These are phyloP conservation scores for Sminthurides aquaticus DNA, from an alignment of 2,888 invertebrate species.

Conservation along the genomic window DNA sequence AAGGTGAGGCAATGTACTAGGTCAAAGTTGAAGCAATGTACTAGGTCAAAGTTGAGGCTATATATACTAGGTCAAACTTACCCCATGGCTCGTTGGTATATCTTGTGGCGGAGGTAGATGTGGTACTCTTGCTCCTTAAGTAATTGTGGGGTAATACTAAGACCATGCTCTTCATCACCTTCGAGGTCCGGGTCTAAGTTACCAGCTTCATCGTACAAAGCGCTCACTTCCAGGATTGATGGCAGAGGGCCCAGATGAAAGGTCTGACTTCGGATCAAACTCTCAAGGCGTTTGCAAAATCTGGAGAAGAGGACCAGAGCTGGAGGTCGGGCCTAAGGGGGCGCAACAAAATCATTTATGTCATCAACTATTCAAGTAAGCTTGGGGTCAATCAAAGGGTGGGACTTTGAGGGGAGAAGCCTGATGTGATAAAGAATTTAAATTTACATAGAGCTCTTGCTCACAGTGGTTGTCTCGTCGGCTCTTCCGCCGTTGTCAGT, in stretches of 20 bases:
- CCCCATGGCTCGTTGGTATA: constrained; percentile 19
- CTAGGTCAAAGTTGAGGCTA: no score
- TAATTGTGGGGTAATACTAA: not conserved
- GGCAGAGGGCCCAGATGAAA: constrained; percentile 15
- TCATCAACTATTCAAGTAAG: no score
- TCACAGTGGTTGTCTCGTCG: no score
- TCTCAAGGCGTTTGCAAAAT: constrained; percentile 18
- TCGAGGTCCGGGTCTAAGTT: not conserved
- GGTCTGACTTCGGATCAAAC: constrained; percentile 14
- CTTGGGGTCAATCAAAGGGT: no score
- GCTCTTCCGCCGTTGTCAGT: no score
- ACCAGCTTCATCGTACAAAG: constrained; percentile 20
- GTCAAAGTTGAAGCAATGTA: no score
- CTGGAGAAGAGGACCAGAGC: constrained; percentile 23
- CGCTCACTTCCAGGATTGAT: constrained; percentile 7
- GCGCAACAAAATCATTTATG: no score
- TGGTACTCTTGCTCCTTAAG: constrained; percentile 14
- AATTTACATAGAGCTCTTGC: no score
- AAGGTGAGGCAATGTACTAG: no score
- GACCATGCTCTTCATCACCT: not conserved
- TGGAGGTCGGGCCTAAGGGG: constrained; percentile 22
- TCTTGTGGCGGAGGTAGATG: constrained; percentile 12
- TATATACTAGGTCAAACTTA: no score
- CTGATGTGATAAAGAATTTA: no score
- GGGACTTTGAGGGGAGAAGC: no score